A percentile compares a stretch with the other conserved stretches of the same genome.
Evolutionary conservation across 53 echinoderm and acorn worm genomes (phyloP).

Genomic region (Astropecten irregularis): DNA sequence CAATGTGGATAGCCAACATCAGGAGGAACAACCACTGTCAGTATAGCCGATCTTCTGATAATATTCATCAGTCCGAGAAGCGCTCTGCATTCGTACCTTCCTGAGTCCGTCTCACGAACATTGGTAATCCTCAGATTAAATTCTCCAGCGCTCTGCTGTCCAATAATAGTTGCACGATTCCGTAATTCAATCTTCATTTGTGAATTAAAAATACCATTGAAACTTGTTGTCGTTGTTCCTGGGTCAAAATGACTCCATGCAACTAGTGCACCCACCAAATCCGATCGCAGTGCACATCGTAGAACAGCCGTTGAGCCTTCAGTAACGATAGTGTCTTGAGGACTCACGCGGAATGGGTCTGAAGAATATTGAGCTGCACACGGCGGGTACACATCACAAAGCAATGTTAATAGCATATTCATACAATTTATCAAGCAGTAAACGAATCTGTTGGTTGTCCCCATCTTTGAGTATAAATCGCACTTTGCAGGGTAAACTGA

Average conservation of each 20-base stretch:
- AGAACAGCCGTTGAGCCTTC: slow-evolving; percentile 1
- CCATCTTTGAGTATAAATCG: background rate
- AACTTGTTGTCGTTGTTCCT: background rate
- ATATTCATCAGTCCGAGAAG: slow-evolving; percentile 32
- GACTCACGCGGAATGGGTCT: slow-evolving; percentile 21
- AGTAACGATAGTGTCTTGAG: slow-evolving; percentile 8
- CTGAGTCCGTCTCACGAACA: slow-evolving; percentile 56
- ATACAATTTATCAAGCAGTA: background rate
- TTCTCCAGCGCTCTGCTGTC: slow-evolving; percentile 49
- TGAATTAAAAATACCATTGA: background rate
- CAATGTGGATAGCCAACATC: slow-evolving; percentile 55
- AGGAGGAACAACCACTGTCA: slow-evolving; percentile 66
- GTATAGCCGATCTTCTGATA: slow-evolving; percentile 22
- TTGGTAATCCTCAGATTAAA: slow-evolving; percentile 63
- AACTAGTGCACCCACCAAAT: background rate
- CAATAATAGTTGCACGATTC: slow-evolving; percentile 33
- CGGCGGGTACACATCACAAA: background rate
- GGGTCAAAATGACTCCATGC: slow-evolving; percentile 24
- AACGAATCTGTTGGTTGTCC: background rate
- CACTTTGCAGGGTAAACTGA: background rate
- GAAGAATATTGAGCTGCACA: slow-evolving; percentile 13
- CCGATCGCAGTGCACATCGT: slow-evolving; percentile 5
- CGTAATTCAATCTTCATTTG: background rate
- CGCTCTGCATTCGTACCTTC: slow-evolving; percentile 65
- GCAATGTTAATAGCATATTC: background rate